Conservation (phyloP, 2,797 vertebrate genomes). For the Hozukius guyotensis region DNA sequence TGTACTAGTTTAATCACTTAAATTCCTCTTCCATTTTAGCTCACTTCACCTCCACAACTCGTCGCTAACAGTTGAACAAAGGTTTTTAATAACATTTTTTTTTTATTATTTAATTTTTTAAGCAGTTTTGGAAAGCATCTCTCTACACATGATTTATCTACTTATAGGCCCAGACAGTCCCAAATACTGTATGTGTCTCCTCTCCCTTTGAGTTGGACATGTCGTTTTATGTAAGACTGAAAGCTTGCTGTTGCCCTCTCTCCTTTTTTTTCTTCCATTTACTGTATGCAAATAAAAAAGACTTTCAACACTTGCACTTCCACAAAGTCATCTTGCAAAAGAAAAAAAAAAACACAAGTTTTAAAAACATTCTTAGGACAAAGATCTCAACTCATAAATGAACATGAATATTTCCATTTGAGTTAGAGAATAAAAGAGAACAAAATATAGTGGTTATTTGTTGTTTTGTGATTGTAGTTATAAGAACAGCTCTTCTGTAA, state of each 20-base stretch:
- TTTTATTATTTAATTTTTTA: neutral
- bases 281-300: neutral
- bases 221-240: neutral
- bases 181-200: neutral
- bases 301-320: neutral
- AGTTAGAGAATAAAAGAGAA: neutral
- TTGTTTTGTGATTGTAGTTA: neutral
- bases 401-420: neutral
- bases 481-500: neutral
- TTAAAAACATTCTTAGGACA: neutral
- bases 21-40: conserved; percentile 61
- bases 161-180: neutral
- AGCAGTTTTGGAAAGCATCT: conserved; percentile 6
- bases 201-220: neutral
- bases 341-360: neutral
- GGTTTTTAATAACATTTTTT: neutral
- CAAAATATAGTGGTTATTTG: neutral
- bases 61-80: conserved; percentile 41
- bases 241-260: neutral
- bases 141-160: neutral
- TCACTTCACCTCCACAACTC: conserved; percentile 44
- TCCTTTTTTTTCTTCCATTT: neutral
- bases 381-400: neutral
- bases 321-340: neutral
- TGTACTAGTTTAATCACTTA: conserved; percentile 73